A percentile compares a stretch with the other conserved stretches of the same genome.
phyloP scores from a whole-genome alignment of 2,797 vertebrate genomes.

The Neosilurus hyrtlii region DNA sequence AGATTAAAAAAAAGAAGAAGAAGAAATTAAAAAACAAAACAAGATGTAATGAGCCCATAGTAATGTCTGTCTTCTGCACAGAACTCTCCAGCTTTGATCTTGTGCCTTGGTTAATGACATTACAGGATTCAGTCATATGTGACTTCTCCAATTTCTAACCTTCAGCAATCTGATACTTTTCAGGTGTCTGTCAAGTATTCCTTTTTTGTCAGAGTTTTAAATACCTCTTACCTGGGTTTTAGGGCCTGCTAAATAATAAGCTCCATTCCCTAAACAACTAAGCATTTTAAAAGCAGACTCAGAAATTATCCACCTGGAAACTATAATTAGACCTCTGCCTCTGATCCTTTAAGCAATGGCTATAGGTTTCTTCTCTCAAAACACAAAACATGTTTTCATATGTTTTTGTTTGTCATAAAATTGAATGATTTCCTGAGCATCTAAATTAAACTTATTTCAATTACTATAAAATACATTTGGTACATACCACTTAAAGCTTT shows the following conservation, averaged over 20 bases:
- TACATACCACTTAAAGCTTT: slow-evolving; percentile 27
- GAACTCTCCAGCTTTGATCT: slow-evolving; percentile 62
- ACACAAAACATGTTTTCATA: not conserved
- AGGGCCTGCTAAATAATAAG: slow-evolving; percentile 20
- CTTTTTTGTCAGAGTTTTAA: slow-evolving; percentile 42
- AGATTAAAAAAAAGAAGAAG: slow-evolving; percentile 27
- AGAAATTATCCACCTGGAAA: slow-evolving; percentile 21
- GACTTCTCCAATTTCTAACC: slow-evolving; percentile 59
- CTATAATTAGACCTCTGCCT: slow-evolving; percentile 15
- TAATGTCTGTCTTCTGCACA: slow-evolving; percentile 40
- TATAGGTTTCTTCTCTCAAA: slow-evolving; percentile 1
- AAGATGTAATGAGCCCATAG: slow-evolving; percentile 44
- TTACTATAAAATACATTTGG: not conserved
- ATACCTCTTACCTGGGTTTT: slow-evolving; percentile 5
- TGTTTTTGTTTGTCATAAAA: not conserved
- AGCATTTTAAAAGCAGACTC: slow-evolving; percentile 26
- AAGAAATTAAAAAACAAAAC: slow-evolving; percentile 33
- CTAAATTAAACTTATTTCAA: not conserved
- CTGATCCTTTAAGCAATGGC: slow-evolving; percentile 20
- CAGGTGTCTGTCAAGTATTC: slow-evolving; percentile 56
- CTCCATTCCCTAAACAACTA: slow-evolving; percentile 11
- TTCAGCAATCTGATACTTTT: slow-evolving; percentile 59
- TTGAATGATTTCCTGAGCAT: not conserved
- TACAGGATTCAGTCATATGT: slow-evolving; percentile 59
- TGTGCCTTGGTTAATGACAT: slow-evolving; percentile 55